Evolutionary conservation across 30 jellyfish, hydroid and myxozoan species (phyloP).

Genomic region (Haliclystus octoradiatus): DNA sequence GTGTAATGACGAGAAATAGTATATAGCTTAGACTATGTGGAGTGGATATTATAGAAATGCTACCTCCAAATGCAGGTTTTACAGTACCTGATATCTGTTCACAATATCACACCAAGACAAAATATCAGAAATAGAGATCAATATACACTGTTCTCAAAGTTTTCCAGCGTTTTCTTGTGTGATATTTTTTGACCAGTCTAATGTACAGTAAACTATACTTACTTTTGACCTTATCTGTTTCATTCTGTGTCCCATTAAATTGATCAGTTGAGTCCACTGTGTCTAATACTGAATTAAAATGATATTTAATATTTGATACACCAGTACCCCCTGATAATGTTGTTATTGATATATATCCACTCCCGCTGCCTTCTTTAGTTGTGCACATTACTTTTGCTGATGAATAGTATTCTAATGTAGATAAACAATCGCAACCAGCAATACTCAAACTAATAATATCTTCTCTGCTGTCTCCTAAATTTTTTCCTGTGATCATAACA

Average conservation of each 20-base stretch:
- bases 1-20: too few relatives aligned
- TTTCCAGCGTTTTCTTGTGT: too few relatives aligned
- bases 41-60: too few relatives aligned
- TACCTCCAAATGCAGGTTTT: too few relatives aligned
- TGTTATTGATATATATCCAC: constrained; percentile 46
- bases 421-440: constrained; percentile 63
- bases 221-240: neutral
- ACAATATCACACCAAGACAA: too few relatives aligned
- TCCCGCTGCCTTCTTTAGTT: constrained; percentile 56
- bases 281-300: constrained; percentile 16
- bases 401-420: constrained; percentile 57
- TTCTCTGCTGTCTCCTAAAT: constrained; percentile 45
- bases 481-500: constrained; percentile 55
- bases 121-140: too few relatives aligned
- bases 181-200: too few relatives aligned
- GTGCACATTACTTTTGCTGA: constrained; percentile 69
- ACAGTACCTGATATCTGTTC: too few relatives aligned
- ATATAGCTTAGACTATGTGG: too few relatives aligned
- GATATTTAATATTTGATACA: constrained; percentile 41
- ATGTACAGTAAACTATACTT: too few relatives aligned
- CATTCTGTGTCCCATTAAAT: neutral
- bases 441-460: constrained; percentile 52
- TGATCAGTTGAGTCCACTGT: constrained; percentile 4
- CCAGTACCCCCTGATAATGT: constrained; percentile 77
- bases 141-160: too few relatives aligned